Evolutionary conservation across 2,113 vertebrate species (phyloP).

Genomic region (Xyliphius kryptos): DNA sequence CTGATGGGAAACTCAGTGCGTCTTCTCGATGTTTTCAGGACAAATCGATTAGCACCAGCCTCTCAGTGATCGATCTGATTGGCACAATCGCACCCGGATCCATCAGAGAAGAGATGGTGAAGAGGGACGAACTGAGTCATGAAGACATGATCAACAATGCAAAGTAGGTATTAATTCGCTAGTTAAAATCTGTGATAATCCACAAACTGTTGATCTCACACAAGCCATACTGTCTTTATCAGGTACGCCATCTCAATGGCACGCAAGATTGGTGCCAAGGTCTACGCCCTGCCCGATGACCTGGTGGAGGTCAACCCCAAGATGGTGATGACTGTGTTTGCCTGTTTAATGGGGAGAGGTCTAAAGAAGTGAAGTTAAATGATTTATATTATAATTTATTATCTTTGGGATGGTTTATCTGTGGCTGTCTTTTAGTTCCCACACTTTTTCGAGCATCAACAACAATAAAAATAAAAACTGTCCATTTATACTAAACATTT

Average conservation of each 20-base stretch:
- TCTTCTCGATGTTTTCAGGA: too few relatives aligned
- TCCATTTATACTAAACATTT: too few relatives aligned
- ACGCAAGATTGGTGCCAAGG: constrained; percentile 90
- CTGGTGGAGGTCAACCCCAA: constrained; percentile 93
- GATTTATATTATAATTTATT: too few relatives aligned
- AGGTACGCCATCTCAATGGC: constrained; percentile 94
- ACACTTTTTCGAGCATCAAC: too few relatives aligned
- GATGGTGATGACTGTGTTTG: constrained; percentile 98
- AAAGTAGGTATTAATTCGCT: constrained; percentile 72
- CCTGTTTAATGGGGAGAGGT: constrained; percentile 88
- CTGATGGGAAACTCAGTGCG: too few relatives aligned
- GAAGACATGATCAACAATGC: constrained; percentile 75
- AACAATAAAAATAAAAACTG: too few relatives aligned
- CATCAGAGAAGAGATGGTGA: constrained; percentile 82
- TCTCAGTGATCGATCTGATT: constrained; percentile 92
- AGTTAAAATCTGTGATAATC: too few relatives aligned
- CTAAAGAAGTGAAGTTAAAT: constrained; percentile 82
- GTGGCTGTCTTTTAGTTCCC: too few relatives aligned
- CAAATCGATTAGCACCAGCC: constrained; percentile 84
- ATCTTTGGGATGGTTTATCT: too few relatives aligned
- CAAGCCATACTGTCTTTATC: too few relatives aligned
- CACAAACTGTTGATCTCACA: too few relatives aligned
- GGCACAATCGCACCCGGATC: constrained; percentile 82
- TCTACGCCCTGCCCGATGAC: constrained; percentile 84
- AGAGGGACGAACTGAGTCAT: constrained; percentile 63